These are phyloP conservation scores for Pachliopta kotzebuea DNA, from an alignment of 2,888 invertebrate genomes.

Conservation along the genomic window DNA sequence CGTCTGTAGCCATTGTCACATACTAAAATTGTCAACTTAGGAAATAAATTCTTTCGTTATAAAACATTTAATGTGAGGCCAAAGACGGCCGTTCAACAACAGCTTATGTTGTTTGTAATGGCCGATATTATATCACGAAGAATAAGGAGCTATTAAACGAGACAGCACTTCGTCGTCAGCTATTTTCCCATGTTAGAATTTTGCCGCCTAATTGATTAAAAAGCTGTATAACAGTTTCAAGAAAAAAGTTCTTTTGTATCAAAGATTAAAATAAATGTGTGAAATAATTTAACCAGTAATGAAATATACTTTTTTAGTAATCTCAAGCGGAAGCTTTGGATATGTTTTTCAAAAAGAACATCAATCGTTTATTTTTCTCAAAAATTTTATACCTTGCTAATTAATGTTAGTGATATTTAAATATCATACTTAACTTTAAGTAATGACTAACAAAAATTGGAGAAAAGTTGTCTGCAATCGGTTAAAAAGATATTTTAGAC, in stretches of 20 bases:
- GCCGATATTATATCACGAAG: slow-evolving; percentile 14
- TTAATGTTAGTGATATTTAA: too few relatives aligned
- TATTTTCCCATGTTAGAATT: slow-evolving; percentile 12
- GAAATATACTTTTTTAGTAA: too few relatives aligned
- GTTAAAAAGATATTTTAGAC: too few relatives aligned
- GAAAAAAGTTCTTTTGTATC: background rate
- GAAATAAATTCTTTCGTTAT: slow-evolving; percentile 15
- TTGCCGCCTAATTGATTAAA: slow-evolving; percentile 6
- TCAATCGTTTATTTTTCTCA: too few relatives aligned
- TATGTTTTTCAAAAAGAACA: too few relatives aligned
- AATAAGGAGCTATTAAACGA: slow-evolving; percentile 17
- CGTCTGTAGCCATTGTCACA: slow-evolving; percentile 12
- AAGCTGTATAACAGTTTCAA: background rate
- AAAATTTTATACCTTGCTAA: too few relatives aligned
- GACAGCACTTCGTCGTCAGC: slow-evolving; percentile 1
- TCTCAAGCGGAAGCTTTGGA: too few relatives aligned
- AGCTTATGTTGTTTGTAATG: slow-evolving; percentile 18
- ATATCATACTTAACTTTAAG: too few relatives aligned
- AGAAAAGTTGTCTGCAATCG: too few relatives aligned
- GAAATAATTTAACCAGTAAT: background rate
- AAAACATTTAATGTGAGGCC: slow-evolving; percentile 15
- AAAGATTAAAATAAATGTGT: background rate
- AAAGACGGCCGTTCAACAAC: slow-evolving; percentile 17
- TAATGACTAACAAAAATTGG: too few relatives aligned
- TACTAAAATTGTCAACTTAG: slow-evolving; percentile 16